These are phyloP conservation scores for Monomorium pharaonis DNA, from an alignment of 1,140 invertebrate genomes.

Conservation along the genomic window DNA sequence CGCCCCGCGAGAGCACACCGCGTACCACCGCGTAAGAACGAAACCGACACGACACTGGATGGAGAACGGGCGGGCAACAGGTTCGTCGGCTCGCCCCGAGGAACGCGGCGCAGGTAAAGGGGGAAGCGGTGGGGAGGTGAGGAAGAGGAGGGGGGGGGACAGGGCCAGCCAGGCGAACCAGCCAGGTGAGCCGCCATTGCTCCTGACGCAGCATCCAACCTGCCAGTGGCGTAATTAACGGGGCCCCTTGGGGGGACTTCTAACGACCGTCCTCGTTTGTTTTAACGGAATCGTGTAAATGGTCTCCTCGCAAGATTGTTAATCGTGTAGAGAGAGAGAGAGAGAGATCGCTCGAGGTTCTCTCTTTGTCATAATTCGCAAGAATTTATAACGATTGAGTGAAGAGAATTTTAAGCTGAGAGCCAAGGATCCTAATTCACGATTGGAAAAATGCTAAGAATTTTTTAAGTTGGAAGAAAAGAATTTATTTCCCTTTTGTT, in stretches of 20 bases:
- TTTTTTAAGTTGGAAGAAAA: background rate
- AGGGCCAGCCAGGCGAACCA: slow-evolving; percentile 63
- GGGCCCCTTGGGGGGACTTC: background rate
- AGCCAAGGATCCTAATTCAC: too few species aligned
- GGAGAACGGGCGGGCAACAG: slow-evolving; percentile 73
- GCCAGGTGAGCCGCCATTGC: slow-evolving; percentile 72
- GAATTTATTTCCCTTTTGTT: background rate
- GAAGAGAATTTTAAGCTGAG: too few species aligned
- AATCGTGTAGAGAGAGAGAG: too few species aligned
- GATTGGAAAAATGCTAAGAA: background rate
- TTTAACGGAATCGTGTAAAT: too few species aligned
- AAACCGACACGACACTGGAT: slow-evolving; percentile 70
- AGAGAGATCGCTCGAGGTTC: too few species aligned
- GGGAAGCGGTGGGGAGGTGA: background rate
- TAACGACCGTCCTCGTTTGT: background rate
- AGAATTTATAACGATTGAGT: too few species aligned
- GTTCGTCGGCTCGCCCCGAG: slow-evolving; percentile 68
- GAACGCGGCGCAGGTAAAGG: slow-evolving; percentile 56
- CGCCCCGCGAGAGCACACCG: background rate
- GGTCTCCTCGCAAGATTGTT: too few species aligned
- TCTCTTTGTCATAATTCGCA: too few species aligned
- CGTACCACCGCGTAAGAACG: slow-evolving; percentile 19
- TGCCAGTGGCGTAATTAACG: slow-evolving; percentile 62
- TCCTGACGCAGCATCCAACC: slow-evolving; percentile 73
- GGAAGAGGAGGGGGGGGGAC: background rate